Evolutionary conservation across 2,113 vertebrate genomes (phyloP), one percentile per base, ranked within the genome.

Genomic region (Conger conger): DNA sequence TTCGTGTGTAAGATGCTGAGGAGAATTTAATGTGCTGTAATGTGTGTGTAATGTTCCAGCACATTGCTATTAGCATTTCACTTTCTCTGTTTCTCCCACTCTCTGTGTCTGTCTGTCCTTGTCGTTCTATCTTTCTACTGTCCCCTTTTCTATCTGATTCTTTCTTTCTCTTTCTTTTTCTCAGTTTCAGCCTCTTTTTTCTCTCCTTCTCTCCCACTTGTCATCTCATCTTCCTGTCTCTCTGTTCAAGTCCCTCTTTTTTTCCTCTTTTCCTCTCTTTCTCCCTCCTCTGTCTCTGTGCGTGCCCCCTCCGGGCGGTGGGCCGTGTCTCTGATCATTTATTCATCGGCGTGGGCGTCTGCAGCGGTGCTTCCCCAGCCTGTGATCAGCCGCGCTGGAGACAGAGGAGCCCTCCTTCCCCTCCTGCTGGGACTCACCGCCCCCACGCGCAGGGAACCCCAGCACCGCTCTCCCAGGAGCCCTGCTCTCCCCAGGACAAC

Each of bases 291-390:
- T 76, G 7, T 42, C 18, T 82, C 73, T 53, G 45, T 54, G 33
- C 35, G 33, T 38, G 40, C 42, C 13, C 4, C 23, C 37, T 83
- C 73, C 80, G 3, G 27, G 20, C 73, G 42, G 45, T 68, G 35
- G n/a, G 79, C 80, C 13, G 80, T 38, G 45, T 37, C 7, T 83
- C 76, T 60, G 53, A 82, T 86, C 81, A 79, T 79, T 82, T 86
- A 82, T 86, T 77, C 16, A 86, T 83, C 68, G 35, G 81, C 30
- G 85, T 80, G 53, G 85, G 54, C 23, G 81, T 68, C 17, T 45
- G 23, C 37, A 82, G 57, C 37, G n/a, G 84, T 68, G 76, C 53
- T 79, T 73, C 54, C 76, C 81, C 54, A 53, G 68, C 79, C 73
- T 79, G 73, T n/a, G n/a, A 73, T 86, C n/a, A 38, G n/a, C 18